phyloP scores from a whole-genome alignment of 2,888 invertebrate species.

The Hemicrepidius hirtus region DNA sequence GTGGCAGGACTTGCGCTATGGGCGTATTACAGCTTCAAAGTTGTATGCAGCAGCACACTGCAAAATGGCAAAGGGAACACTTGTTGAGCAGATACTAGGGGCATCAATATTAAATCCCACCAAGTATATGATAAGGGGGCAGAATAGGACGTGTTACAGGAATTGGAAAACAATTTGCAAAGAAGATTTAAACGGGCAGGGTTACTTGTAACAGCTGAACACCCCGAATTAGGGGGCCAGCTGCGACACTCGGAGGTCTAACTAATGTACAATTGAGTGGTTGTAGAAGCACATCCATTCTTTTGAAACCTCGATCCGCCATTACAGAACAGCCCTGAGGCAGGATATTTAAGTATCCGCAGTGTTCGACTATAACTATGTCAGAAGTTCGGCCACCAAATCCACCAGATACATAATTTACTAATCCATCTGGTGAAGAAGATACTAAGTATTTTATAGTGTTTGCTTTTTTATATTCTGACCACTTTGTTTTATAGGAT shows the following conservation, averaged over 20 bases:
- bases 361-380: slow-evolving; percentile 43
- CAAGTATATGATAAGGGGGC: too few species aligned
- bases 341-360: slow-evolving; percentile 36
- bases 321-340: slow-evolving; percentile 15
- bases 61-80: too few species aligned
- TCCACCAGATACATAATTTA: slow-evolving; percentile 54
- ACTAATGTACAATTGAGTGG: slow-evolving; percentile 48
- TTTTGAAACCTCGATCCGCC: slow-evolving; percentile 55
- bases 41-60: too few species aligned
- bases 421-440: slow-evolving; percentile 56
- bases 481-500: slow-evolving; percentile 64
- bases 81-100: too few species aligned
- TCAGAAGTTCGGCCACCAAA: slow-evolving; percentile 52
- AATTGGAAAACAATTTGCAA: too few species aligned
- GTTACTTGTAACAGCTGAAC: too few species aligned
- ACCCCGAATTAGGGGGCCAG: too few species aligned
- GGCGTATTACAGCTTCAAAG: too few species aligned
- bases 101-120: too few species aligned
- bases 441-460: slow-evolving; percentile 59
- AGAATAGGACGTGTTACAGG: too few species aligned
- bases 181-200: too few species aligned
- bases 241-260: slow-evolving; percentile 55
- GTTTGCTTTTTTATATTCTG: slow-evolving; percentile 61
- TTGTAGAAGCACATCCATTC: slow-evolving; percentile 48
- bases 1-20: too few species aligned